Evolutionary conservation across 2,888 invertebrate species (phyloP).

Genomic region (Melolontha melolontha): DNA sequence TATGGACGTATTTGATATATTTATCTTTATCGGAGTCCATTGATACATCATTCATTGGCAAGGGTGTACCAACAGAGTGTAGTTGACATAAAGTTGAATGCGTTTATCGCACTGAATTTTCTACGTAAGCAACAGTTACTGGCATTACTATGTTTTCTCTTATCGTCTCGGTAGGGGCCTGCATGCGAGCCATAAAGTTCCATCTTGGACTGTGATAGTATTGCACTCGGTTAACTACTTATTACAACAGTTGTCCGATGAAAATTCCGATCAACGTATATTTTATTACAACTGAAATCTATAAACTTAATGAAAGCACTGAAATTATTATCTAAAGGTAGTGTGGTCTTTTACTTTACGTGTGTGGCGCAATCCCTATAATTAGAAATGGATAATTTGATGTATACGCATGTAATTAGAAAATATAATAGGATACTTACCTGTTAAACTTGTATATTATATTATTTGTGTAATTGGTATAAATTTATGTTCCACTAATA

Average conservation of each 20-base stretch:
- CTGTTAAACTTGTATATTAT: constrained; percentile 22
- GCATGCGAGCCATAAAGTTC: constrained; percentile 49
- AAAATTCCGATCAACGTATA: constrained; percentile 47
- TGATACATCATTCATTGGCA: constrained; percentile 11
- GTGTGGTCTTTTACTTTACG: constrained; percentile 6
- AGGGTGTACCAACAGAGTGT: constrained; percentile 19
- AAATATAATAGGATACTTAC: constrained; percentile 33
- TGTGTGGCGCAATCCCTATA: constrained; percentile 19
- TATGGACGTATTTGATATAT: constrained; percentile 13
- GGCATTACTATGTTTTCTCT: constrained; percentile 46
- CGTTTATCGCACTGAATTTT: constrained; percentile 50
- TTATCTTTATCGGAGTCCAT: constrained; percentile 18
- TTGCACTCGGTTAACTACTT: constrained; percentile 43
- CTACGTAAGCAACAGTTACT: constrained; percentile 48
- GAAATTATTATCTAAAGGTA: constrained; percentile 39
- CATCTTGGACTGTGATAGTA: constrained; percentile 45
- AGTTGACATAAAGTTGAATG: constrained; percentile 46
- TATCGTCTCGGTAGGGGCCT: constrained; percentile 49
- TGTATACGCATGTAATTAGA: constrained; percentile 27
- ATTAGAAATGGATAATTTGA: constrained; percentile 34
- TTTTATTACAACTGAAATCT: constrained; percentile 43
- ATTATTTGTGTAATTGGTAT: constrained; percentile 30
- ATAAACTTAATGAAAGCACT: constrained; percentile 45
- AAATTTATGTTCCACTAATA: constrained; percentile 30
- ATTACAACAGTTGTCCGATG: constrained; percentile 48